A percentile compares a stretch with the other conserved stretches of the same genome.
phyloP scores from a whole-genome alignment of 2,113 vertebrate genomes.

The Centropus bengalensis region DNA sequence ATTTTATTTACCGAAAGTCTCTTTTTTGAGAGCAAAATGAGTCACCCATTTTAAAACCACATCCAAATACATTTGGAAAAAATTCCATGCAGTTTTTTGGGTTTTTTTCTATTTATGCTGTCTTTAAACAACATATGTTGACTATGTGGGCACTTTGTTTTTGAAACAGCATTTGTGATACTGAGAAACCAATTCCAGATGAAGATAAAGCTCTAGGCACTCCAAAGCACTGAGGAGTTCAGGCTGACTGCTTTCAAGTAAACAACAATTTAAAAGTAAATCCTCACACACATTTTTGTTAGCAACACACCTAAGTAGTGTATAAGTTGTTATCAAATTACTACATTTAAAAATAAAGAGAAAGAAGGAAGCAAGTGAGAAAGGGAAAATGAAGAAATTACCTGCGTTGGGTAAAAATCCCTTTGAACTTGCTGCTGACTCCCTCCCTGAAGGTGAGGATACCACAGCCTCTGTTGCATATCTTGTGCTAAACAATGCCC shows the following conservation, averaged over 20 bases:
- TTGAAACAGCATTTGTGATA: not conserved
- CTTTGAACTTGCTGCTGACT: constrained; percentile 66
- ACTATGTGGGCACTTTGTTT: not conserved
- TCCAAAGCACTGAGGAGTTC: not conserved
- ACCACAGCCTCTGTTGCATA: constrained; percentile 70
- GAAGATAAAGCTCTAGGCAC: not conserved
- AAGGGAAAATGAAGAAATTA: constrained; percentile 50
- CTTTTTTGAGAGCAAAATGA: not conserved
- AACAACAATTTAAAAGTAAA: not conserved
- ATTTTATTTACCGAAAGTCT: not conserved
- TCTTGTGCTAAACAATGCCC: constrained; percentile 71
- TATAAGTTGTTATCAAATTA: not conserved
- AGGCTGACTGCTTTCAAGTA: not conserved
- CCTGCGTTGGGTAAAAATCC: constrained; percentile 74
- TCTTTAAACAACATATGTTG: not conserved
- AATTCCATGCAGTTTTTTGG: not conserved
- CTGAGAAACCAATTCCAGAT: not conserved
- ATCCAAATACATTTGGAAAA: not conserved
- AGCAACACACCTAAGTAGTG: not conserved
- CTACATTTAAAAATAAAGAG: not conserved
- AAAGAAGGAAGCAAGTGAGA: not conserved
- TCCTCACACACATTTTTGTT: not conserved
- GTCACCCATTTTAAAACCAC: not conserved
- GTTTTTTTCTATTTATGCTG: not conserved
- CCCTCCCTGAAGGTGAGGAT: constrained; percentile 54